Conservation (phyloP, 2,113 vertebrate genomes). For the Albula goreensis region DNA sequence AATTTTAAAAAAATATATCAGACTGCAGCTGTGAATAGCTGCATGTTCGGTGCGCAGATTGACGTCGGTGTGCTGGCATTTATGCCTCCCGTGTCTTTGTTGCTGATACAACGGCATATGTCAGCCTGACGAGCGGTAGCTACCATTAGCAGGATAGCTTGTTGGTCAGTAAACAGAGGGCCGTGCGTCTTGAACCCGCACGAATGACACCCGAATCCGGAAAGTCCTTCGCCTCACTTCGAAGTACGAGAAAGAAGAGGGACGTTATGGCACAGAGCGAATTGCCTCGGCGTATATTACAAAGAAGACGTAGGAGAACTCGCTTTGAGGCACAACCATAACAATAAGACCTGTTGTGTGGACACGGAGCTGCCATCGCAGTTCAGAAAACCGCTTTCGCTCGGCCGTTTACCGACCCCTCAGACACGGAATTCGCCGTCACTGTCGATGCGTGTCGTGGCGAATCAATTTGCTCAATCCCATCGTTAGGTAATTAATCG, state of each 20-base stretch:
- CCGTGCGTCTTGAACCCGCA: neutral
- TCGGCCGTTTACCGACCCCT: neutral
- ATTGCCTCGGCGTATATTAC: neutral
- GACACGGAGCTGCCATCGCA: slow-evolving; percentile 9
- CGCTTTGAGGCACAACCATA: slow-evolving; percentile 19
- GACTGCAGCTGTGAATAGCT: neutral
- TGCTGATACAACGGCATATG: neutral
- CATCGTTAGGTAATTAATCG: neutral
- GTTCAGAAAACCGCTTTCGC: neutral
- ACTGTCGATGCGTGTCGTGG: neutral
- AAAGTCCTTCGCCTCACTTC: neutral
- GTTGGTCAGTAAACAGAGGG: slow-evolving; percentile 11
- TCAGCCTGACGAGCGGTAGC: neutral
- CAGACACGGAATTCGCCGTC: too few species aligned
- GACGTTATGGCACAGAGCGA: neutral
- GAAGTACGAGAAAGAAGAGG: neutral
- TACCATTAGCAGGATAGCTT: neutral
- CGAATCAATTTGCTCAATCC: neutral
- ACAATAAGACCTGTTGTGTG: slow-evolving; percentile 51
- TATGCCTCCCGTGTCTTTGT: neutral
- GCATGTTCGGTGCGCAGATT: neutral
- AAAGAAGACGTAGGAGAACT: neutral
- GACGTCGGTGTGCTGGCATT: neutral
- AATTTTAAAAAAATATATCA: too few species aligned
- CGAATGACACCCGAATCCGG: neutral